Conservation (phyloP, 2,888 invertebrate species). For the Eubasilissa splendida region DNA sequence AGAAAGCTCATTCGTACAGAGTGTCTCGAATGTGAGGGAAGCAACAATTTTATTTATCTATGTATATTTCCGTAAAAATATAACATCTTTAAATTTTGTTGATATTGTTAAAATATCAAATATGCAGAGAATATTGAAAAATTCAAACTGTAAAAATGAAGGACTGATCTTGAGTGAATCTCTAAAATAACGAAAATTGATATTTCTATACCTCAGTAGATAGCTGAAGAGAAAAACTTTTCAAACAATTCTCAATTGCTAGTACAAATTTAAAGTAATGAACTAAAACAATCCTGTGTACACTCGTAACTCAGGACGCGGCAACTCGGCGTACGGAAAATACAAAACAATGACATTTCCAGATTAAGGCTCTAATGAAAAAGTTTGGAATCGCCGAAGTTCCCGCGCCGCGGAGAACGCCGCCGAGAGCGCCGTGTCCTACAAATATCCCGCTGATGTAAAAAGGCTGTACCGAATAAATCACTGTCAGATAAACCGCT, state of each 20-base stretch:
- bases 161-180: too few relatives aligned
- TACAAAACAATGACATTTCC: constrained; percentile 45
- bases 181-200: too few relatives aligned
- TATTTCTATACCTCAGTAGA: too few relatives aligned
- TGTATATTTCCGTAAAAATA: neutral
- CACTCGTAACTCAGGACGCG: constrained; percentile 12
- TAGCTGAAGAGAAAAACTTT: too few relatives aligned
- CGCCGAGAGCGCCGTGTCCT: constrained; percentile 37
- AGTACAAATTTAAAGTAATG: constrained; percentile 32
- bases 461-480: constrained; percentile 54
- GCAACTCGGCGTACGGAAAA: constrained; percentile 26
- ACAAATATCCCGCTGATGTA: constrained; percentile 51
- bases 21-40: too few relatives aligned
- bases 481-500: constrained; percentile 52
- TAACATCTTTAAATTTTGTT: neutral
- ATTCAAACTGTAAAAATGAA: neutral
- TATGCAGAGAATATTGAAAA: constrained; percentile 1
- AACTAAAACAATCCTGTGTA: constrained; percentile 11
- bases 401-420: constrained; percentile 21
- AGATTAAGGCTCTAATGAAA: constrained; percentile 51
- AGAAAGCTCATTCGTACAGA: too few relatives aligned
- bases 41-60: too few relatives aligned
- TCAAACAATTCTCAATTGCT: neutral
- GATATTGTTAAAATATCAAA: neutral
- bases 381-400: constrained; percentile 51